Evolutionary conservation across 1,140 invertebrate genomes (phyloP), one percentile per base, ranked within the genome.

Genomic region (Diploscapter pachys): DNA sequence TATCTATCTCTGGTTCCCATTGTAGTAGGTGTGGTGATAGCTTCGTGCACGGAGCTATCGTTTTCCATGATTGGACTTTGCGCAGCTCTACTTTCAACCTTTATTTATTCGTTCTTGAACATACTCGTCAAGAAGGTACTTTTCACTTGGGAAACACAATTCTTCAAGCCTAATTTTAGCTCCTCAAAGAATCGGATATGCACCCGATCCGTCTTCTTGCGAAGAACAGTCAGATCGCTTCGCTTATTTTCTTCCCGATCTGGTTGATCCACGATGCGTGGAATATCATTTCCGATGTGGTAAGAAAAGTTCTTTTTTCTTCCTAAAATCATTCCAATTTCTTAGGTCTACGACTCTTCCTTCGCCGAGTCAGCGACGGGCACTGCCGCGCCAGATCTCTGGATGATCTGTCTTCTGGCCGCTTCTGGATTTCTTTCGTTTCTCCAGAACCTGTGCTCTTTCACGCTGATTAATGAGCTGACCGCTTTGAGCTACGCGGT

Each of bases 401-500:
- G 59, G 48, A 50, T 86, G 49, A 52, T 85, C 0, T 76, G 85
- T n/a, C 88, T 97, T 71, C 87, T 97, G 57, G 87, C 92, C 63
- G 82, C 91, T 54, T 94, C 97, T 86, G 95, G 94, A 49, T 86
- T 94, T 31, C 89, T 95, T 68, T 96, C 93, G 85, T 97, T 94
- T 91, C 86, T 95, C 74, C 95, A 98, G 86, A 98, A 96, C 84
- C 91, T 97, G 71, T 90, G 96, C 49, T 95, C 95, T 0, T 98
- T 98, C 86, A 93, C 92, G 74, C 91, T 98, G 50, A 89, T 98
- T 73, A 86, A 88, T 51, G 81, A 94, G 72, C 93, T 97, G 2
- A 91, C 93, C 11, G 93, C 95, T n/a, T 88, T 98, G 49, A 94
- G 93, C 0, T 98, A 97, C 86, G 93, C 94, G 0, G 94, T 98